These are phyloP conservation scores for Pseudocheirus occidentalis DNA, from an alignment of 2,797 vertebrate species.

Conservation along the genomic window DNA sequence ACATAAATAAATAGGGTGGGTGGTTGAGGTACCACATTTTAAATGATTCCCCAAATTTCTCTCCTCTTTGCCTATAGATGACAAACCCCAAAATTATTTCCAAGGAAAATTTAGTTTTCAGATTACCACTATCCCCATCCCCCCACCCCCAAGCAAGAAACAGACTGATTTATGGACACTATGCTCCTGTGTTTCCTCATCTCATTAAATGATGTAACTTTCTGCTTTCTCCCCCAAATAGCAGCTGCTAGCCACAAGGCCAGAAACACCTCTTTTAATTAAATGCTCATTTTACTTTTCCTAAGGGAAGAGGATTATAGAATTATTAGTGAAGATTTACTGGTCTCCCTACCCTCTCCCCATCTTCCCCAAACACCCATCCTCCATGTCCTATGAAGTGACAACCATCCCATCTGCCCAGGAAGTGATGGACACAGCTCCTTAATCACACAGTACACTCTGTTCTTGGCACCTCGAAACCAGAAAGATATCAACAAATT, in stretches of 20 bases:
- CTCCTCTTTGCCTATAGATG: slow-evolving; percentile 44
- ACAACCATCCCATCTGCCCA: slow-evolving; percentile 70
- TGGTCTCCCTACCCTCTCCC: slow-evolving; percentile 55
- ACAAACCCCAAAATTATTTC: slow-evolving; percentile 53
- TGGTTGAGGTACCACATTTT: slow-evolving; percentile 50
- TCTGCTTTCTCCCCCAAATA: slow-evolving; percentile 61
- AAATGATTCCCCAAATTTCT: slow-evolving; percentile 58
- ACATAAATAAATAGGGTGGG: background rate
- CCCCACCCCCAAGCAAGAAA: slow-evolving; percentile 53
- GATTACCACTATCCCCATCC: slow-evolving; percentile 50
- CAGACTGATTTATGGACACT: slow-evolving; percentile 44
- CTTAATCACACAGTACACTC: slow-evolving; percentile 68
- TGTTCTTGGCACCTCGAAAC: slow-evolving; percentile 66
- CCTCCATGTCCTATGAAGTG: slow-evolving; percentile 61
- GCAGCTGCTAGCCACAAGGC: slow-evolving; percentile 64
- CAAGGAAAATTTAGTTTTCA: slow-evolving; percentile 49
- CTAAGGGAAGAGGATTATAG: slow-evolving; percentile 56
- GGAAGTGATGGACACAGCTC: slow-evolving; percentile 63
- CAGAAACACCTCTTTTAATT: slow-evolving; percentile 72
- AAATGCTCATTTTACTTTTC: slow-evolving; percentile 71
- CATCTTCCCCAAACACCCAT: slow-evolving; percentile 29
- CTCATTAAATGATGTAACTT: slow-evolving; percentile 62
- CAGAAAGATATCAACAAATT: slow-evolving; percentile 73
- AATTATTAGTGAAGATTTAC: slow-evolving; percentile 65
- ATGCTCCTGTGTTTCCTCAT: slow-evolving; percentile 55